Evolutionary conservation across 2,113 vertebrate genomes (phyloP).

Genomic region (Xerus inauris): DNA sequence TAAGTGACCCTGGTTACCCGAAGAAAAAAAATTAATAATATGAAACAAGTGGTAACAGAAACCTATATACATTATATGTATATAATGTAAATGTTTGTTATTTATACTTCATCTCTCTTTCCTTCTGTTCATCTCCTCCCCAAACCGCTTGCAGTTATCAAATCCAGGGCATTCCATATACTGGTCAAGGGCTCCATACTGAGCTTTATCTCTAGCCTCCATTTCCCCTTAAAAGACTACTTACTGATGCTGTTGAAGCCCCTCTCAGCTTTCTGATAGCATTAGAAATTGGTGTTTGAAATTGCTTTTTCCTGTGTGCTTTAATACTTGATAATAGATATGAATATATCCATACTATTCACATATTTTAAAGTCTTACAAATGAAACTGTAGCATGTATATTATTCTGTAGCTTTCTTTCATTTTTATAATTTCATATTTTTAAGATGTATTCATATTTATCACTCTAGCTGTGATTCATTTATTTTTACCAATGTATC

Average conservation of each 20-base stretch:
- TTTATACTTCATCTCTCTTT: neutral
- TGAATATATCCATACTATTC: neutral
- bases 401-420: neutral
- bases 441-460: neutral
- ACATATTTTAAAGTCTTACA: neutral
- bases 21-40: neutral
- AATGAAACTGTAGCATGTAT: neutral
- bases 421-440: neutral
- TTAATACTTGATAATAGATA: neutral
- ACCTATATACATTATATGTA: too few relatives aligned
- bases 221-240: neutral
- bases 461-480: neutral
- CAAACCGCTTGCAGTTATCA: neutral
- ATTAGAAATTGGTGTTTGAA: conserved; percentile 5
- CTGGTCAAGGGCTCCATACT: neutral
- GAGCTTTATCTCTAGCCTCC: neutral
- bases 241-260: neutral
- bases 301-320: neutral
- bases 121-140: neutral
- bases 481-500: neutral
- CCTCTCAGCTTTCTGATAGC: neutral
- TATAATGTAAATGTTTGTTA: neutral
- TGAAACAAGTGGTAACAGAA: neutral
- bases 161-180: neutral
- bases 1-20: too few relatives aligned